Conservation (phyloP, 2,888 invertebrate species). For the Dasysyrphus tricinctus region DNA sequence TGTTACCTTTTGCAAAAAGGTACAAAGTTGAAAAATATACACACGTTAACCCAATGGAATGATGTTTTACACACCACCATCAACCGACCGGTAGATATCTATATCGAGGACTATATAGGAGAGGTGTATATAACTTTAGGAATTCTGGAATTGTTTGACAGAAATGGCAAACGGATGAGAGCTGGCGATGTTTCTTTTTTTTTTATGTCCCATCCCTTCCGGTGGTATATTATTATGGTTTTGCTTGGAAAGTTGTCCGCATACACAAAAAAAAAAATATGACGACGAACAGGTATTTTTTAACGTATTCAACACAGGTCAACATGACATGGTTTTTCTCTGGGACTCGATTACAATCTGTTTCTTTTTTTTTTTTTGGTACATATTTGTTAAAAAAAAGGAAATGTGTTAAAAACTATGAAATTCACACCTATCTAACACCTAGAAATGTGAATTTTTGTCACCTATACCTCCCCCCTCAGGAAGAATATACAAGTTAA, state of each 20-base stretch:
- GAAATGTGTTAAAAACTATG: constrained; percentile 33
- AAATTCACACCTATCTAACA: constrained; percentile 39
- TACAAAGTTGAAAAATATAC: constrained; percentile 37
- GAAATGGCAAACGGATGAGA: constrained; percentile 56
- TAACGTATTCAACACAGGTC: not conserved
- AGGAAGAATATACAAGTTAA: constrained; percentile 61
- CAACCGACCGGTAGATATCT: not conserved
- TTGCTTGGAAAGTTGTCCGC: not conserved
- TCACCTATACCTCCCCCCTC: too few species aligned
- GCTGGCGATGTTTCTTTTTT: not conserved
- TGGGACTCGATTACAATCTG: constrained; percentile 8
- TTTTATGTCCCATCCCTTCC: constrained; percentile 42
- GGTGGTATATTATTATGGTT: constrained; percentile 31
- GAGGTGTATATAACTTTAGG: constrained; percentile 57
- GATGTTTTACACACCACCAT: constrained; percentile 46
- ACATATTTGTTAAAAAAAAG: not conserved
- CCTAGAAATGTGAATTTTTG: constrained; percentile 39
- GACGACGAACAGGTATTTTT: not conserved
- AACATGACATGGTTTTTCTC: constrained; percentile 31
- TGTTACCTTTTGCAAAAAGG: constrained; percentile 26
- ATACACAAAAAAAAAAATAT: constrained; percentile 18
- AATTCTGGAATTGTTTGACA: constrained; percentile 71
- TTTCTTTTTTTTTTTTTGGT: not conserved
- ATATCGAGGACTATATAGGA: not conserved
- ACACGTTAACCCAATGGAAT: constrained; percentile 39